phyloP scores from a whole-genome alignment of 2,797 vertebrate species.

The Anniella stebbinsi region DNA sequence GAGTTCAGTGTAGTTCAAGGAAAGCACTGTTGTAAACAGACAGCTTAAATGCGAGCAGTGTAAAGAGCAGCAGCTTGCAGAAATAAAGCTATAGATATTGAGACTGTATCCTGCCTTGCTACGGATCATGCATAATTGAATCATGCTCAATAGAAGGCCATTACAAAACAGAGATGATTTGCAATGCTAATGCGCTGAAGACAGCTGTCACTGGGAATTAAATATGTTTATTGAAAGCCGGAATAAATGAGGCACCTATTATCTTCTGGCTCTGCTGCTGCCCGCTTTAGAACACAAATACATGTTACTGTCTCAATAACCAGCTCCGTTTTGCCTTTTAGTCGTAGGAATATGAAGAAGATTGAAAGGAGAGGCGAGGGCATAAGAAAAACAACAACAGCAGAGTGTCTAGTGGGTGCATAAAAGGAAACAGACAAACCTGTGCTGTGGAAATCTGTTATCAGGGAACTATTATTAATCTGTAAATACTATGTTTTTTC shows the following conservation, averaged over 20 bases:
- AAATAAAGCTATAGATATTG: slow-evolving; percentile 84
- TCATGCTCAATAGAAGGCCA: slow-evolving; percentile 85
- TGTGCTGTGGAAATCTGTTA: slow-evolving; percentile 69
- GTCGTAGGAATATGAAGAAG: slow-evolving; percentile 78
- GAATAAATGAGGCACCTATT: slow-evolving; percentile 87
- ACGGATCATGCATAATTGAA: slow-evolving; percentile 84
- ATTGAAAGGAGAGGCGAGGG: slow-evolving; percentile 70
- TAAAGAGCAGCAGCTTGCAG: slow-evolving; percentile 85
- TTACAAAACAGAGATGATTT: slow-evolving; percentile 85
- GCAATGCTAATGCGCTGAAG: slow-evolving; percentile 85
- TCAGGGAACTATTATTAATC: slow-evolving; percentile 60
- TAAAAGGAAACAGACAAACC: slow-evolving; percentile 60
- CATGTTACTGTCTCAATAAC: slow-evolving; percentile 82
- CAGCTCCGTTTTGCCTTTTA: slow-evolving; percentile 81
- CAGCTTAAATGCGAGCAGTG: slow-evolving; percentile 83
- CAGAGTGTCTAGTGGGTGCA: slow-evolving; percentile 73
- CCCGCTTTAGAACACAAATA: slow-evolving; percentile 83
- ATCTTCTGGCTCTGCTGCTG: slow-evolving; percentile 85
- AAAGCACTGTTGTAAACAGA: slow-evolving; percentile 83
- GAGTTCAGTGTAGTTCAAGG: slow-evolving; percentile 83
- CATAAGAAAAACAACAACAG: slow-evolving; percentile 62
- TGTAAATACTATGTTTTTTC: slow-evolving; percentile 55
- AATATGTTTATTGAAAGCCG: slow-evolving; percentile 86
- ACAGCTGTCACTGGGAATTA: slow-evolving; percentile 87
- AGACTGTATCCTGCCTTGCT: slow-evolving; percentile 79